A percentile compares a stretch with the other conserved stretches of the same genome.
Conservation (phyloP, 2,797 vertebrate species). For the Smutsia gigantea region DNA sequence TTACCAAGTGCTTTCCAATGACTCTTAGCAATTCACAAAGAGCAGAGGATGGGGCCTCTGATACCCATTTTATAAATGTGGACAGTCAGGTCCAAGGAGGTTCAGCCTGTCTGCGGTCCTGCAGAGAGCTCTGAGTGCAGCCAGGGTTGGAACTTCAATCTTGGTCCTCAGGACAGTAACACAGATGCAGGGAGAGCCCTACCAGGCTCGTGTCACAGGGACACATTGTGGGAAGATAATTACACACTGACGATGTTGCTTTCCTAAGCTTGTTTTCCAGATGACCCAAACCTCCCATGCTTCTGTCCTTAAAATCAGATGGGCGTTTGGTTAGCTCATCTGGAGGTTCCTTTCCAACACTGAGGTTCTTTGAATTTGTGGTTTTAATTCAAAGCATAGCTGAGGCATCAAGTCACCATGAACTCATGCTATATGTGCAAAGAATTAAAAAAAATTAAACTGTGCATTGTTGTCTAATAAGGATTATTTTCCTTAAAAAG, state of each 20-base stretch:
- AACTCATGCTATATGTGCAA: constrained; percentile 48
- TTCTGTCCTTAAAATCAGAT: constrained; percentile 24
- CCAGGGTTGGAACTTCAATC: background rate
- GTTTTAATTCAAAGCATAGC: constrained; percentile 71
- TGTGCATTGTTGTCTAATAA: background rate
- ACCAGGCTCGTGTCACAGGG: background rate
- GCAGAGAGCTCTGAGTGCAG: background rate
- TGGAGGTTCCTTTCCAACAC: background rate
- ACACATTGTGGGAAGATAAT: fast-evolving
- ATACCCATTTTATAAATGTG: background rate
- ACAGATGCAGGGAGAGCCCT: fast-evolving
- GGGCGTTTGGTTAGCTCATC: constrained; percentile 16
- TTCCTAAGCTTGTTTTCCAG: background rate
- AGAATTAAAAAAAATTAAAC: background rate
- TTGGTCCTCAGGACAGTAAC: no score
- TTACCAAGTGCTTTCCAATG: fast-evolving
- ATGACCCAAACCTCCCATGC: no score
- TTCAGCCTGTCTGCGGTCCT: background rate
- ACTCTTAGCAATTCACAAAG: background rate
- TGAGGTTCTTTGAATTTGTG: constrained; percentile 37
- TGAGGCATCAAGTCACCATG: constrained; percentile 25
- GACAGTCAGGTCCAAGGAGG: background rate
- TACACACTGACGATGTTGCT: fast-evolving
- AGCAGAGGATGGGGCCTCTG: fast-evolving
- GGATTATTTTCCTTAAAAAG: background rate